Base-by-base conservation (phyloP, 2,113 vertebrate species). In the Heterochromis multidens region DNA sequence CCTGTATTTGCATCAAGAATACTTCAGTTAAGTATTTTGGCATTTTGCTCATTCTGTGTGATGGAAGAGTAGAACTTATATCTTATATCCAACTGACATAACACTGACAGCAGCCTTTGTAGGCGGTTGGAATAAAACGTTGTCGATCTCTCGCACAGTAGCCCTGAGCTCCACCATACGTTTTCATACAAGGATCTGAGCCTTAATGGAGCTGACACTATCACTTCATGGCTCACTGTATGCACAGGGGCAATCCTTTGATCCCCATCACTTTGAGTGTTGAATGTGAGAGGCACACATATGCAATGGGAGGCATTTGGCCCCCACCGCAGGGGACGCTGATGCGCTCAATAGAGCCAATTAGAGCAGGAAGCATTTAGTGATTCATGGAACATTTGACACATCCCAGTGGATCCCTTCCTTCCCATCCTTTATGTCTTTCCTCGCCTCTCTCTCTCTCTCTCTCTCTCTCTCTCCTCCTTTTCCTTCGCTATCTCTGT, bases 381-480 rank as follows among this genome's bases (percentile, higher is more conserved):
- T 90, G 92, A 92, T 92, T 94, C 92, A 92, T 91, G 86, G 82
- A 87, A 91, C 87, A 88, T 92, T 91, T 92, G 87, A 92, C 85
- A 84, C 82, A 91, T 91, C 87, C 90, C 88, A 61, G 80, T 82
- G 79, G 84, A 87, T 90, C 80, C 83, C 33, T 52, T 62, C 27
- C 60, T 82, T 63, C 79, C 74, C 57, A 49, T 87, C 74, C 35
- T 77, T 79, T 81, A 84, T 65, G 37, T 77, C 80, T 74, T 67
- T 27, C 46, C 70, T 74, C 0, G 70, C 46, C 43, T 59, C 62
- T 57, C n/a, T 31, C 67, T n/a, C 65, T 65, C 63, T 49, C 57
- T 52, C 21, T 33, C 67, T 17, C 63, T 60, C 63, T 61, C 72
- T 59, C 77, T 56, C 29, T 33, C n/a, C 61, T 81, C 35, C 62